phyloP scores from a whole-genome alignment of 1,140 invertebrate genomes.

The Ostrea edulis region DNA sequence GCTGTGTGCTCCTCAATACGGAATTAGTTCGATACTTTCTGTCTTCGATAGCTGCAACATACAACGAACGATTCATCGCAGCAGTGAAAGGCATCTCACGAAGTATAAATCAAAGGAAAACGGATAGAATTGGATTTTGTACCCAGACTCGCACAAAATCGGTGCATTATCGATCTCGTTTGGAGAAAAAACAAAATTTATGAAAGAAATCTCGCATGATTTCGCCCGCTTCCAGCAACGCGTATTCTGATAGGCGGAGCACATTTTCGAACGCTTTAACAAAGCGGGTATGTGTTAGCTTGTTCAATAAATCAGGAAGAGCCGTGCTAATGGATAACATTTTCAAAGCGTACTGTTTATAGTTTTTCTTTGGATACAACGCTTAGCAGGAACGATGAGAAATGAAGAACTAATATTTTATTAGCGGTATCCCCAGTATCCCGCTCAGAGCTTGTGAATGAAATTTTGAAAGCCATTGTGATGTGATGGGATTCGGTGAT shows the following conservation, averaged over 20 bases:
- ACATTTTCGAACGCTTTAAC: slow-evolving; percentile 3
- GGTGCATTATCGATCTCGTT: slow-evolving; percentile 2
- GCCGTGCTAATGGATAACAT: not conserved
- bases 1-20: not conserved
- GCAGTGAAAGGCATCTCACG: not conserved
- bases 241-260: slow-evolving; percentile 21
- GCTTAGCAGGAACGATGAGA: not conserved
- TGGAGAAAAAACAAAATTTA: not conserved
- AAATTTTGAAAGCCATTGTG: not conserved
- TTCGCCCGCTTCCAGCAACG: not conserved
- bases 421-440: not conserved
- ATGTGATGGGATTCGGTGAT: slow-evolving; percentile 24
- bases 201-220: slow-evolving; percentile 4
- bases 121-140: slow-evolving; percentile 32
- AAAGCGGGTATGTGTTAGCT: slow-evolving; percentile 24
- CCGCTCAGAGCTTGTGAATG: not conserved
- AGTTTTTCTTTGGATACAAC: not conserved
- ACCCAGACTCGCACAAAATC: not conserved
- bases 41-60: not conserved
- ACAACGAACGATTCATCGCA: not conserved
- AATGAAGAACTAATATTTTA: slow-evolving; percentile 9
- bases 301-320: slow-evolving; percentile 18
- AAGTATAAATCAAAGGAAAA: not conserved
- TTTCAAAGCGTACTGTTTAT: not conserved
- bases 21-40: not conserved